These are phyloP conservation scores for Pilophorus perplexus DNA, from an alignment of 2,888 invertebrate species.

Conservation along the genomic window DNA sequence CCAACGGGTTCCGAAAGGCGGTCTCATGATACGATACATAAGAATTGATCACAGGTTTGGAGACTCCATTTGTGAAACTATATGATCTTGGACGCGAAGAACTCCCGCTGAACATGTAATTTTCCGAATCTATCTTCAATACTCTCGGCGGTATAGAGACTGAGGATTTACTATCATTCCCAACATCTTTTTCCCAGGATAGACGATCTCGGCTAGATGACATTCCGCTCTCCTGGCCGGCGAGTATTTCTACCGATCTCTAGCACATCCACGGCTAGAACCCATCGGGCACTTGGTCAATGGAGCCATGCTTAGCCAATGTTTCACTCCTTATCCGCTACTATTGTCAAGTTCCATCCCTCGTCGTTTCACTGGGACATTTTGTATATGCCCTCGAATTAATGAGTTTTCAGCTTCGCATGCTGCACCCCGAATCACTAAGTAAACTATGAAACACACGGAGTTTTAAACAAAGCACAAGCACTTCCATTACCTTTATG, in stretches of 20 bases:
- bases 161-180: conserved; percentile 13
- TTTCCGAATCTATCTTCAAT: conserved; percentile 55
- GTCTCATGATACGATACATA: conserved; percentile 42
- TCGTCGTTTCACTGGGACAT: background rate
- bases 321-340: background rate
- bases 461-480: conserved; percentile 10
- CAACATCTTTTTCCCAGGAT: conserved; percentile 33
- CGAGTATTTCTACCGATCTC: conserved; percentile 15
- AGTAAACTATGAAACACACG: background rate
- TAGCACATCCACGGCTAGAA: conserved; percentile 2
- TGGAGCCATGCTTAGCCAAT: background rate
- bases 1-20: conserved; percentile 48
- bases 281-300: conserved; percentile 12
- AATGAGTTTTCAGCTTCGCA: background rate
- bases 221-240: conserved; percentile 19
- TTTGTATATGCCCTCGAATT: background rate
- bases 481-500: conserved; percentile 10
- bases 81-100: conserved; percentile 48
- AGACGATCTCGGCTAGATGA: conserved; percentile 27
- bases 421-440: too few relatives aligned
- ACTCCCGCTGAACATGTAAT: conserved; percentile 57
- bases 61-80: conserved; percentile 49
- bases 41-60: conserved; percentile 36
- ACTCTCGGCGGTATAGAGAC: conserved; percentile 51
- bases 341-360: background rate